These are phyloP conservation scores for Leptinotarsa undecemlineata DNA, from an alignment of 1,140 invertebrate species.

Conservation along the genomic window DNA sequence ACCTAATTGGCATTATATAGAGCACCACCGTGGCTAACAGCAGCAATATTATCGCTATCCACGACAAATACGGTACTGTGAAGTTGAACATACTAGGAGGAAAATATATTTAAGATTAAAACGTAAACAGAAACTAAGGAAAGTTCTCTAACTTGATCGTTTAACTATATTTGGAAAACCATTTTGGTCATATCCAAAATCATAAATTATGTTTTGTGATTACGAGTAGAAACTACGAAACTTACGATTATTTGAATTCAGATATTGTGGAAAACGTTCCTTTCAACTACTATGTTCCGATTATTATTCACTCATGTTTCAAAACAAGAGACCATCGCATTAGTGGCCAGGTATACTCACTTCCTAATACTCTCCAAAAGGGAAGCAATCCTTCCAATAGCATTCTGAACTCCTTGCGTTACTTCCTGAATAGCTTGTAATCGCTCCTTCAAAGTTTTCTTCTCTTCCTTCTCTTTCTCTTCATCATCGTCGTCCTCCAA, in stretches of 20 bases:
- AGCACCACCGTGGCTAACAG: conserved; percentile 75
- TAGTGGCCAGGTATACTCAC: conserved; percentile 60
- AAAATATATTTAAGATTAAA: neutral
- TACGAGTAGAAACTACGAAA: too few species aligned
- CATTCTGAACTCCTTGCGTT: conserved; percentile 90
- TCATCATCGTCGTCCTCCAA: conserved; percentile 73
- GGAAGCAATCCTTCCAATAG: conserved; percentile 90
- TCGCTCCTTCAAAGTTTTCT: conserved; percentile 91
- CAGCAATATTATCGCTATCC: conserved; percentile 82
- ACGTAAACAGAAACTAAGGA: too few species aligned
- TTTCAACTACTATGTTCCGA: too few species aligned
- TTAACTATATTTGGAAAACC: neutral
- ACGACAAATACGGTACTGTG: conserved; percentile 94
- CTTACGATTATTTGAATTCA: too few species aligned
- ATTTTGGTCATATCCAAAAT: neutral
- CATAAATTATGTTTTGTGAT: too few species aligned
- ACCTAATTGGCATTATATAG: conserved; percentile 89
- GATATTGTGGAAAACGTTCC: too few species aligned
- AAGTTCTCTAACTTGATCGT: neutral
- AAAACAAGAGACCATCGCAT: neutral
- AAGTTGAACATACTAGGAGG: conserved; percentile 91
- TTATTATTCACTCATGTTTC: too few species aligned
- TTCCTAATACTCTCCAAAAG: conserved; percentile 92
- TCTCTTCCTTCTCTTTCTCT: conserved; percentile 82
- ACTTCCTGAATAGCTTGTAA: conserved; percentile 95